Evolutionary conservation across 2,888 invertebrate species (phyloP).

Genomic region (Tanaodytes sp.): DNA sequence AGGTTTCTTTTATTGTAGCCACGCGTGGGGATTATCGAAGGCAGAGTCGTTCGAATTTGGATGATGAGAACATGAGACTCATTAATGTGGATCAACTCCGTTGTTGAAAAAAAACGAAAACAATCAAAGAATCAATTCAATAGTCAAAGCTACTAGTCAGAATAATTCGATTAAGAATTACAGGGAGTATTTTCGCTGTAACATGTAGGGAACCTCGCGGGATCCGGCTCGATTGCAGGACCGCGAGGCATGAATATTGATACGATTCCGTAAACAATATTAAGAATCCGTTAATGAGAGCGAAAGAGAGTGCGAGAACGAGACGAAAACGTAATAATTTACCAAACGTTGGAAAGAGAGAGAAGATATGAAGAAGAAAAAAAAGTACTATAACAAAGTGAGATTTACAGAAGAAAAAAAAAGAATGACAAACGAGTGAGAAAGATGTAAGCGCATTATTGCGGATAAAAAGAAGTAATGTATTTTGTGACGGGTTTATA

Average conservation of each 20-base stretch:
- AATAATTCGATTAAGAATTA: constrained; percentile 28
- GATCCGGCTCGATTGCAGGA: constrained; percentile 32
- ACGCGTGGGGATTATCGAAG: constrained; percentile 24
- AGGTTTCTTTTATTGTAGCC: constrained; percentile 15
- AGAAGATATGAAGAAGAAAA: constrained; percentile 1
- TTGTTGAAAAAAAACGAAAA: neutral
- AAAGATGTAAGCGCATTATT: constrained; percentile 52
- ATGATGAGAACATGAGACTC: constrained; percentile 4
- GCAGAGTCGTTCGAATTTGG: constrained; percentile 13
- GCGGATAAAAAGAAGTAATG: constrained; percentile 63
- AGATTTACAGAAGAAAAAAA: constrained; percentile 45
- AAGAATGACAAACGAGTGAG: constrained; percentile 50
- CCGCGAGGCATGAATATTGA: constrained; percentile 52
- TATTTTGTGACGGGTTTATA: constrained; percentile 73
- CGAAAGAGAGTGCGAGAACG: constrained; percentile 19
- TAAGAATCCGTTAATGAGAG: constrained; percentile 39
- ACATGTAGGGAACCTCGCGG: constrained; percentile 25
- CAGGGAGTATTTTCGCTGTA: constrained; percentile 34
- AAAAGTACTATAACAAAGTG: constrained; percentile 41
- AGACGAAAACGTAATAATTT: neutral
- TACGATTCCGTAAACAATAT: constrained; percentile 48
- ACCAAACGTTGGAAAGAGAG: constrained; percentile 5
- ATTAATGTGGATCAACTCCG: too few relatives aligned
- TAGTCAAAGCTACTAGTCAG: constrained; percentile 22
- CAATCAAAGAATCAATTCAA: constrained; percentile 27